Percentiles rank a stretch among this genome's conserved stretches.
Evolutionary conservation across 2,888 invertebrate species (phyloP).

Genomic region (Euplagia quadripunctaria): DNA sequence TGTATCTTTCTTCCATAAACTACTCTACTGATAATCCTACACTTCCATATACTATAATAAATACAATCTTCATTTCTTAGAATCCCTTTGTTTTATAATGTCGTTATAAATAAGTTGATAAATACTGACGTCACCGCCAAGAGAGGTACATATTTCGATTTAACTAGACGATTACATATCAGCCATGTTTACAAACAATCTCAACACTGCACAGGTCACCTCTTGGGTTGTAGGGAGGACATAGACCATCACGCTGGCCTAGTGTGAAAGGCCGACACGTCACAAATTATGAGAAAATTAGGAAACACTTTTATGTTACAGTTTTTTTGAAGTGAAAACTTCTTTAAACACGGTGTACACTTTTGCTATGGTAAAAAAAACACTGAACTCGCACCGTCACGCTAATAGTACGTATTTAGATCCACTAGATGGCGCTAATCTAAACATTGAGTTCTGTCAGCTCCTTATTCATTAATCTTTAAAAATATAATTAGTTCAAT

Average conservation of each 20-base stretch:
- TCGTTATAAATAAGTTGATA: not conserved
- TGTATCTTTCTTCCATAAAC: not conserved
- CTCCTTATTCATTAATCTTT: too few species aligned
- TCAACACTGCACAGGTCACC: not conserved
- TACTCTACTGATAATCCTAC: not conserved
- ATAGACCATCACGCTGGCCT: not conserved
- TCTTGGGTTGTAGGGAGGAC: not conserved
- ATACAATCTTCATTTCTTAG: not conserved
- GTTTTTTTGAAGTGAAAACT: too few species aligned
- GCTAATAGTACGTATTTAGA: too few species aligned
- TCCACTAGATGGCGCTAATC: too few species aligned
- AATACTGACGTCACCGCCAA: not conserved
- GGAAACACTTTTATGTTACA: not conserved
- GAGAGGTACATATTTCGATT: not conserved
- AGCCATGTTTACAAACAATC: not conserved
- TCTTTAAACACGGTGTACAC: too few species aligned
- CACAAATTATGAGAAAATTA: not conserved
- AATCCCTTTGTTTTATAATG: not conserved
- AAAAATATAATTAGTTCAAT: too few species aligned
- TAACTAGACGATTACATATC: not conserved
- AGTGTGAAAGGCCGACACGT: not conserved
- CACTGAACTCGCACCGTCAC: too few species aligned
- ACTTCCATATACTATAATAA: not conserved
- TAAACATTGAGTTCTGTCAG: too few species aligned
- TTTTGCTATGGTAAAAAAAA: too few species aligned